Evolutionary conservation across 2,113 vertebrate genomes (phyloP), one percentile per base, ranked within the genome.

Genomic region (Isichthys henryi): DNA sequence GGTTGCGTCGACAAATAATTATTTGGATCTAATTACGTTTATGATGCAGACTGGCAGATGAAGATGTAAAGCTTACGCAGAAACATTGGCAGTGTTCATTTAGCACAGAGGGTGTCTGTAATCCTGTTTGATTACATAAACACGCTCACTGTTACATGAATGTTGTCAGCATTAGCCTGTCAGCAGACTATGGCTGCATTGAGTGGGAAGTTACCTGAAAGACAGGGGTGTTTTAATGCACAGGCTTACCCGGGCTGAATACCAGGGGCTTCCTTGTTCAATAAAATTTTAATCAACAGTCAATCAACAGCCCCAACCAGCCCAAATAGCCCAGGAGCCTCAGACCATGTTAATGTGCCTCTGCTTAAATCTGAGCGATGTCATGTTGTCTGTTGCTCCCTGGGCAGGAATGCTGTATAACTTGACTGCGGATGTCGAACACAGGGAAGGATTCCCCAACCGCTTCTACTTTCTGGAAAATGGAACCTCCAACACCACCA

Each of bases 381-480:
- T 39, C 77, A 9, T 62, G 66, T 46, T 48, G 5, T 66, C 27
- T 88, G 46, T 88, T 13, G 88, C 89, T 92, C 66, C 5, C 92
- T 89, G 93, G 93, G 80, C 92, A 99, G 98, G 97, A 50, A 92
- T 99, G 91, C 94, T 96, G 89, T 99, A 99, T 93, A 97, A 98
- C 92, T 91, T 99, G 90, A 98, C 96, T 39, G 93, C 98, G 90
- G 98, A 99, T 15, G 93, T 97, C 90, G 95, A 93, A 86, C 97
- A 97, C 92, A 98, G 95, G 91, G 92, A 95, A 0, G 95, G 95
- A 43, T 95, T 96, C 85, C 96, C 96, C 88, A 94, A 96, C 62
- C 97, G 98, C 62, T 99, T 99, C 93, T 97, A 97, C 93, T 99
- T 99, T 94, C 95, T 93, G 23, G 95, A 95, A 39, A 98, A 99